Conservation (phyloP, 2,797 vertebrate species). For the Cygnus olor region DNA sequence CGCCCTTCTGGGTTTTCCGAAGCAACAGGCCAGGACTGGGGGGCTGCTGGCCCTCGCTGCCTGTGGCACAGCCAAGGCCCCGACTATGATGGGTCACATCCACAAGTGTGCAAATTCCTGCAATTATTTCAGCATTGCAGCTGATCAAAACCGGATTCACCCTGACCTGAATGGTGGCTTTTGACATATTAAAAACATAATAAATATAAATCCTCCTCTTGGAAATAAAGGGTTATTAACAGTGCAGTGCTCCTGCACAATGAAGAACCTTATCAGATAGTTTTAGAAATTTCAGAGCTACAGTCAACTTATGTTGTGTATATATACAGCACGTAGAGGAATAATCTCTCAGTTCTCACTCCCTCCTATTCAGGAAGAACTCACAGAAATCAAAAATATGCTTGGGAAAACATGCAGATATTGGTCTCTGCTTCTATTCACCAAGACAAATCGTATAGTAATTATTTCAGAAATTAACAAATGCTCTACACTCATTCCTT, state of each 20-base stretch:
- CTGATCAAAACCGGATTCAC: background rate
- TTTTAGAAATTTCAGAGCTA: background rate
- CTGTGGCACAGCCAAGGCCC: background rate
- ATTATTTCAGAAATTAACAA: conserved; percentile 3
- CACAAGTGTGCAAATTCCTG: background rate
- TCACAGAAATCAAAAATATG: background rate
- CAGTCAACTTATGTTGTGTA: background rate
- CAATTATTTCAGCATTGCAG: background rate
- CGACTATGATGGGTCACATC: background rate
- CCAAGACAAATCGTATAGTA: background rate
- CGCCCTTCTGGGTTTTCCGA: background rate
- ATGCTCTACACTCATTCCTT: background rate
- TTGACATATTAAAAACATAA: background rate
- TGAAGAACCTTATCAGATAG: background rate
- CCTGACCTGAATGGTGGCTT: background rate
- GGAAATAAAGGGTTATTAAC: background rate
- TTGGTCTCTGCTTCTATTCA: background rate
- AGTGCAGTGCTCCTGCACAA: background rate
- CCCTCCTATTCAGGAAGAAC: background rate
- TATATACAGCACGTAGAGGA: background rate
- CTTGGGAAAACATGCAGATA: background rate
- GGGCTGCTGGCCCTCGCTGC: accelerated
- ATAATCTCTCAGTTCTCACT: background rate
- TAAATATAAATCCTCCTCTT: background rate
- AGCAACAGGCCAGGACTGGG: background rate